Evolutionary conservation across 2,113 vertebrate genomes (phyloP).

Genomic region (Megaceryle torquata): DNA sequence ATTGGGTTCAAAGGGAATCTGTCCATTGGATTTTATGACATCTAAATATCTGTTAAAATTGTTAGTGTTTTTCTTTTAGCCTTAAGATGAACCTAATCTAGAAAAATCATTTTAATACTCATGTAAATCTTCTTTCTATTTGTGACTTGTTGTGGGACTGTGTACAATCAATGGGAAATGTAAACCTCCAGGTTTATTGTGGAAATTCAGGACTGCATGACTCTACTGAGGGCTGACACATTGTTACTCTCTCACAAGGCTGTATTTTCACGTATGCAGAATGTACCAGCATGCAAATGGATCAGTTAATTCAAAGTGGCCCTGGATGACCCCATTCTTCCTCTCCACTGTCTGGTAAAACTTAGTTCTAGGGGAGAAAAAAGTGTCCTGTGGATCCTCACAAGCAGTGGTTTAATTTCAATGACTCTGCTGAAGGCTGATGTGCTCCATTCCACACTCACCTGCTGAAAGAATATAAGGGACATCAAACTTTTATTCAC

Average conservation of each 20-base stretch:
- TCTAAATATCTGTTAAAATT: not conserved
- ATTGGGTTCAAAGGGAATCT: not conserved
- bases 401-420: not conserved
- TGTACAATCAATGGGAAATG: not conserved
- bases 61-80: not conserved
- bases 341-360: not conserved
- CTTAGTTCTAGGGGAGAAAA: not conserved
- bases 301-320: slow-evolving; percentile 3
- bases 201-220: not conserved
- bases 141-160: not conserved
- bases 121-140: not conserved
- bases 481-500: slow-evolving; percentile 35
- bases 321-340: not conserved
- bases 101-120: not conserved
- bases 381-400: not conserved
- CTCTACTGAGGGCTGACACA: not conserved
- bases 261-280: not conserved
- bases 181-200: not conserved
- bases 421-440: not conserved
- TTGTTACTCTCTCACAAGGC: not conserved
- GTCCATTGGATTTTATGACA: not conserved
- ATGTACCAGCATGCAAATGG: not conserved
- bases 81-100: not conserved
- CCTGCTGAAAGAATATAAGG: slow-evolving; percentile 2
- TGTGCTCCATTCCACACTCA: not conserved